Evolutionary conservation across 2,113 vertebrate species (phyloP), one percentile per base, ranked within the genome.

Genomic region (Pterocles burchelli): DNA sequence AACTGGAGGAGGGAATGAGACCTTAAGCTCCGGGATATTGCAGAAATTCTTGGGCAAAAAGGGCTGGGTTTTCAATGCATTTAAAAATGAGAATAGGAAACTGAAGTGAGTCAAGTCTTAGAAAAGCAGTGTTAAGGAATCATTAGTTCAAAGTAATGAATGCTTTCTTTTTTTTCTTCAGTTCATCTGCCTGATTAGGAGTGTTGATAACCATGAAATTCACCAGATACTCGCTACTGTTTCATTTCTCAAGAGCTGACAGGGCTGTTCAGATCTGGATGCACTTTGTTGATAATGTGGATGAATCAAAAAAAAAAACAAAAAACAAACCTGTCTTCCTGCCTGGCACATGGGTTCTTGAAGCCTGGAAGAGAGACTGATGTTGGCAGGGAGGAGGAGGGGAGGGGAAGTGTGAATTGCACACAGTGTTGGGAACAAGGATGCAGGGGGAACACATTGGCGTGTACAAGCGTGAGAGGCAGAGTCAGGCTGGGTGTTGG

Each of bases 41-140:
- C 13, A 90, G 51, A 79, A 90, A 85, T 57, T 82, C 75, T 41
- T 26, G 13, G 59, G 15, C 2, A 57, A 82, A 89, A 93, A 63
- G 18, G 1, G 2, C 4, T 65, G 17, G 1, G 31, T 58, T 90
- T 94, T 31, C n/a, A 68, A 79, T 46, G n/a, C 0, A 41, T 66
- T 86, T 80, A n/a, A 92, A 94, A 80, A 85, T n/a, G 88, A 62
- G 82, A 76, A 70, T 19, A 55, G 9, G 34, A 57, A 84, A 71
- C 41, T 58, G 46, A 84, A 86, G 43, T 1, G 6, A 93, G 29
- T 74, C 20, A 46, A 77, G 48, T 89, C 75, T 74, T 4, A 0
- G 65, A 59, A 90, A 96, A 95, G 77, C 36, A 97, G 89, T 77
- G 78, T 95, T 93, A 89, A 85, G 76, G 95, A 97, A 94, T 95